Evolutionary conservation across 1,140 invertebrate species (phyloP), one percentile per base, ranked within the genome.

Genomic region (Geopemphigus sp.): DNA sequence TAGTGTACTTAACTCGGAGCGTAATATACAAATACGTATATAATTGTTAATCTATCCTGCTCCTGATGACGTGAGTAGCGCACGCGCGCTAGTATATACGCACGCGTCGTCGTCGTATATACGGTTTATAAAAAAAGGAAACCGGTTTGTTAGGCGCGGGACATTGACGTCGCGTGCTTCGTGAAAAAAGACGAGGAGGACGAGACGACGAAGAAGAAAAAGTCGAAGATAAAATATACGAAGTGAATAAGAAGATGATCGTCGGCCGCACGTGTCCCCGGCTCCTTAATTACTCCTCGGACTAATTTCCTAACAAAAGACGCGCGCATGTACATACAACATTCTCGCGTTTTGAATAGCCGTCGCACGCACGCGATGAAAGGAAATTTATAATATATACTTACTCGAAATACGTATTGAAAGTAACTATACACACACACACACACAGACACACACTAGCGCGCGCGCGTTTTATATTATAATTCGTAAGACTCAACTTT

Each of bases 251-350:
- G 24, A 8, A 15, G 68, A 68, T 17, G 22, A 45, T 50, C 12
- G 39, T 19, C 22, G 45, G 3, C 74, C 32, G 32, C 74, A 61
- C 74, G 56, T 59, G 74, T 78, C 56, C 45, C n/a, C n/a, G 29
- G 53, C 73, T 57, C 74, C 32, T 78, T 78, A 63, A 78, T 78
- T 78, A 78, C 74, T 45, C 39, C 17, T 78, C 22, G 17, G 56
- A 63, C 74, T 78, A 78, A 78, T 78, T 78, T 50, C 57, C 26
- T 50, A 61, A 78, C 74, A 78, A 78, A 61, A 78, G 74, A 45
- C 32, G n/a, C 22, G 19, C 26, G 32, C n/a, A 39, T n/a, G n/a
- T n/a, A n/a, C n/a, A 22, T 72, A 56, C 54, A 3, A 26, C 26
- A 8, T 3, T 76, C 19, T 76, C 57, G 57, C 24, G 22, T 78